Conservation (phyloP, 2,888 invertebrate species). For the Dendrolimus pini region DNA sequence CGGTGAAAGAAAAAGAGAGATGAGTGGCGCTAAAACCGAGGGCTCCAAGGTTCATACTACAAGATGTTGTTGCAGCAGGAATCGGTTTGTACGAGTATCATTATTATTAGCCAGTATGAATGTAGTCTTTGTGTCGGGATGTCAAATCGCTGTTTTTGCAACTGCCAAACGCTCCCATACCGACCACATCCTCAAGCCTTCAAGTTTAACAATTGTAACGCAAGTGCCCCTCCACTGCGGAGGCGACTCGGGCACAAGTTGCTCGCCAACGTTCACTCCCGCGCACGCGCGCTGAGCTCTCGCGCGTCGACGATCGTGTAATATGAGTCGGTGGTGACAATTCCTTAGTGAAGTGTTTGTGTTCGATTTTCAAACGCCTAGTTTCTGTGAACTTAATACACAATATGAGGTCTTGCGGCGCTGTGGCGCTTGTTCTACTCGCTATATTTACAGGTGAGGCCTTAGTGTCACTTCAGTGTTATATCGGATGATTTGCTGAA, state of each 20-base stretch:
- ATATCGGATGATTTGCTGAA: not conserved
- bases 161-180: slow-evolving; percentile 14
- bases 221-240: slow-evolving; percentile 36
- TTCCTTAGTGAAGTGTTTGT: slow-evolving; percentile 48
- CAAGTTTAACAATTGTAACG: slow-evolving; percentile 38
- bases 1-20: no score
- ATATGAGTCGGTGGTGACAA: slow-evolving; percentile 64
- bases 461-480: not conserved
- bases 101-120: no score
- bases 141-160: no score
- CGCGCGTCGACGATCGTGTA: slow-evolving; percentile 56
- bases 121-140: no score
- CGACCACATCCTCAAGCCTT: slow-evolving; percentile 24
- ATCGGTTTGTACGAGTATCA: no score
- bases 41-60: no score
- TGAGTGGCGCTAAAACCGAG: no score
- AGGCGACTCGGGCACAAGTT: slow-evolving; percentile 17
- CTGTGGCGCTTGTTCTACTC: slow-evolving; percentile 46
- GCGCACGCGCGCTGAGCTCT: slow-evolving; percentile 61
- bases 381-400: slow-evolving; percentile 34
- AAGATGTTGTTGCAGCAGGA: no score
- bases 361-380: slow-evolving; percentile 43
- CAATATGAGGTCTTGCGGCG: slow-evolving; percentile 56
- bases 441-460: slow-evolving; percentile 57
- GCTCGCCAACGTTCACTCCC: slow-evolving; percentile 35